Conservation (phyloP, 2,797 vertebrate genomes). For the Enteromius treurensis region DNA sequence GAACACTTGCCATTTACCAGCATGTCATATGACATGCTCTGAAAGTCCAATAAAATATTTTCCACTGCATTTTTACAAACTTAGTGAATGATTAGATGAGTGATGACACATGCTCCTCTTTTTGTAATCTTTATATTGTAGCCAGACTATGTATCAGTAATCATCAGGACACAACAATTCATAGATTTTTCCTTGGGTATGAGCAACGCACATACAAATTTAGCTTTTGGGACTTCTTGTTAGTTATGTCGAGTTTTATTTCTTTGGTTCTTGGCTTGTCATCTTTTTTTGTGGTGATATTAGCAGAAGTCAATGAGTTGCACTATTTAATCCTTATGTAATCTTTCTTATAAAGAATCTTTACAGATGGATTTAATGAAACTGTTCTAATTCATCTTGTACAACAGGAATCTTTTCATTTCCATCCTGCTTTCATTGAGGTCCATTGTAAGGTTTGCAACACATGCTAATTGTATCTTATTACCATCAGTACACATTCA, state of each 20-base stretch:
- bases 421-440: not conserved
- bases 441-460: not conserved
- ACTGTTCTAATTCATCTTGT: not conserved
- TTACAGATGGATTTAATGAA: not conserved
- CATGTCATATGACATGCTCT: not conserved
- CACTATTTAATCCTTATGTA: not conserved
- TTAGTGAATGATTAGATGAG: conserved; percentile 27
- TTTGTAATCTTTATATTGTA: not conserved
- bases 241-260: not conserved
- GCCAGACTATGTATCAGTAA: not conserved
- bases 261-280: not conserved
- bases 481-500: conserved; percentile 21
- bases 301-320: not conserved
- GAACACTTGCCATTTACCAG: not conserved
- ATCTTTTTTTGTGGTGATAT: not conserved
- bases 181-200: conserved; percentile 4
- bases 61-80: not conserved
- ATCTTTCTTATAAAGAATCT: not conserved
- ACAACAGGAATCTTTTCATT: not conserved
- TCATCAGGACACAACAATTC: conserved; percentile 10
- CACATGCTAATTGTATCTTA: conserved; percentile 19
- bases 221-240: not conserved
- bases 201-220: not conserved
- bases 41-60: not conserved
- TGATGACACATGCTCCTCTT: conserved; percentile 14